Conservation (phyloP, 1,140 invertebrate species). For the Drosophila elegans region DNA sequence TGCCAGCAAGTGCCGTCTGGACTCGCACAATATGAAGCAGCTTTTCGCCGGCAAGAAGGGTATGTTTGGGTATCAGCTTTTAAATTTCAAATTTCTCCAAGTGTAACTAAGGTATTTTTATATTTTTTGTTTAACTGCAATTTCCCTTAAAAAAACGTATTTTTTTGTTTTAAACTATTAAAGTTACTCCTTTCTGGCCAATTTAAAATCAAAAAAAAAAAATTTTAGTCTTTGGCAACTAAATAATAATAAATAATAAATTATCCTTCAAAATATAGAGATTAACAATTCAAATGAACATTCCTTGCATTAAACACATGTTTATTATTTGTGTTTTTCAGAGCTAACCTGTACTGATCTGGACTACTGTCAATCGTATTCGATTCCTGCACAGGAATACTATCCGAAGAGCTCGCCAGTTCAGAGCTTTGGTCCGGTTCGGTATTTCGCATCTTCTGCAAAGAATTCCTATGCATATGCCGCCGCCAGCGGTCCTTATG, state of each 20-base stretch:
- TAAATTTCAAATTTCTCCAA: too few relatives aligned
- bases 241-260: too few relatives aligned
- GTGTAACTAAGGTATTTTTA: too few relatives aligned
- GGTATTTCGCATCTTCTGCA: neutral
- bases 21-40: constrained; percentile 28
- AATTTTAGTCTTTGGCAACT: too few relatives aligned
- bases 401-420: neutral
- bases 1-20: constrained; percentile 33
- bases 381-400: neutral
- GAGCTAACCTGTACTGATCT: constrained; percentile 23
- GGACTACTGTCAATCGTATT: constrained; percentile 24
- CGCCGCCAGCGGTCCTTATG: constrained; percentile 49
- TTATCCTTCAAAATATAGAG: too few relatives aligned
- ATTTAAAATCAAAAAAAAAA: too few relatives aligned
- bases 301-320: too few relatives aligned
- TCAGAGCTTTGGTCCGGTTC: neutral
- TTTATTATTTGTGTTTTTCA: neutral
- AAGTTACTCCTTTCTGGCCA: too few relatives aligned
- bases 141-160: too few relatives aligned
- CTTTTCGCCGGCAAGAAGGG: constrained; percentile 28
- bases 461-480: constrained; percentile 58
- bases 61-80: neutral
- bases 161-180: too few relatives aligned
- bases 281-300: too few relatives aligned
- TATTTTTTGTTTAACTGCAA: too few relatives aligned